A percentile compares a stretch with the other conserved stretches of the same genome.
phyloP scores from a whole-genome alignment of 2,113 vertebrate species.

The Chascanopsetta lugubris region DNA sequence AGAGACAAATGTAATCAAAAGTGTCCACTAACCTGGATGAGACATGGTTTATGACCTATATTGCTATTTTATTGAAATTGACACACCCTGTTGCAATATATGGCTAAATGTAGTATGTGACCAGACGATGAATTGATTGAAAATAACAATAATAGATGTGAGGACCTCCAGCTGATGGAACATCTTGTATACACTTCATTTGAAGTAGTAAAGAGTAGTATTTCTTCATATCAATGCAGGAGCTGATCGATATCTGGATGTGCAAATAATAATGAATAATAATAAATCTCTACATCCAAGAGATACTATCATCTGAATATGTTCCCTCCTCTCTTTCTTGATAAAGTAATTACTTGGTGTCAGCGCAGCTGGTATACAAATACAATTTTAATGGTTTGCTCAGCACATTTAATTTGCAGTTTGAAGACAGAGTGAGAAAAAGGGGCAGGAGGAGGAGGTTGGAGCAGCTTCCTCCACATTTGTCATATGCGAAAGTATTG shows the following conservation, averaged over 20 bases:
- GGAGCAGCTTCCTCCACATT: background rate
- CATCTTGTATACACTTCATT: background rate
- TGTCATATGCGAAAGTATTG: constrained; percentile 3
- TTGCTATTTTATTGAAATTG: background rate
- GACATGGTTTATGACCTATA: too few relatives aligned
- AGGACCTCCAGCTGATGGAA: constrained; percentile 1
- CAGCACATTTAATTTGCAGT: constrained; percentile 14
- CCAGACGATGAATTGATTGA: constrained; percentile 16
- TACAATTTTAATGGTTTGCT: background rate
- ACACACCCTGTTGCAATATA: background rate
- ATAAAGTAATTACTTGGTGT: constrained; percentile 35
- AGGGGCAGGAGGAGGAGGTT: background rate
- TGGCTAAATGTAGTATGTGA: background rate
- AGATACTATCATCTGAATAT: constrained; percentile 14
- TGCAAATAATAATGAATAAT: constrained; percentile 24
- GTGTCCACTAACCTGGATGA: too few relatives aligned
- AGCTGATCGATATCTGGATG: constrained; percentile 13
- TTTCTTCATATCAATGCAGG: constrained; percentile 1
- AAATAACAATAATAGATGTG: constrained; percentile 16
- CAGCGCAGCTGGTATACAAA: constrained; percentile 8
- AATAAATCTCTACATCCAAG: constrained; percentile 13
- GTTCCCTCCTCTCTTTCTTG: background rate
- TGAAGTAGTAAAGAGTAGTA: background rate
- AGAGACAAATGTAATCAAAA: too few relatives aligned
- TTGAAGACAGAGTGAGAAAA: background rate